A percentile compares a stretch with the other conserved stretches of the same genome.
Conservation (phyloP, 2,888 invertebrate genomes). For the Marasmarcha lunaedactyla region DNA sequence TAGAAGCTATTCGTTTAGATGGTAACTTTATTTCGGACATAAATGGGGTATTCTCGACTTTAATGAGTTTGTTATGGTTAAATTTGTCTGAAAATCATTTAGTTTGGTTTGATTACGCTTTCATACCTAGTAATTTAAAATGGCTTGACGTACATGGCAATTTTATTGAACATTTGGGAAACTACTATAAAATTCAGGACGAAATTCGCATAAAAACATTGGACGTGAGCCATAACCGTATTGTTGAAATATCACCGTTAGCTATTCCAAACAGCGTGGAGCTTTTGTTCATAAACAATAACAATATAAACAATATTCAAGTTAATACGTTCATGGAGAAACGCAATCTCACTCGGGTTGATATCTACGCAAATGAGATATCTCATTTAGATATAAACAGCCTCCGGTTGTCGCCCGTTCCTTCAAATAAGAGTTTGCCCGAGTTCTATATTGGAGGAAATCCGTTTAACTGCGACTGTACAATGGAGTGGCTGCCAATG, state of each 20-base stretch:
- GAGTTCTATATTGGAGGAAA: slow-evolving; percentile 94
- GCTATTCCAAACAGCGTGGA: slow-evolving; percentile 90
- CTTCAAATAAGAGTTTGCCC: slow-evolving; percentile 80
- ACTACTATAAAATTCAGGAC: slow-evolving; percentile 87
- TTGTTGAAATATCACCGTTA: slow-evolving; percentile 82
- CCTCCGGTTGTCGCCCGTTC: slow-evolving; percentile 80
- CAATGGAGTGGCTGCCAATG: slow-evolving; percentile 94
- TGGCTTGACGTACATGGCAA: slow-evolving; percentile 93
- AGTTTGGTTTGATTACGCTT: slow-evolving; percentile 93
- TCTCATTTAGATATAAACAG: slow-evolving; percentile 86
- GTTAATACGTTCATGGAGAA: slow-evolving; percentile 90
- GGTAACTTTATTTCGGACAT: slow-evolving; percentile 90
- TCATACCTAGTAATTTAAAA: slow-evolving; percentile 87
- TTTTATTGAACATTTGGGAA: slow-evolving; percentile 87
- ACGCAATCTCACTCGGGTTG: slow-evolving; percentile 85
- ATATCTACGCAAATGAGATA: slow-evolving; percentile 90
- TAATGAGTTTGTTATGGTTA: slow-evolving; percentile 85
- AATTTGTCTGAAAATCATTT: slow-evolving; percentile 92
- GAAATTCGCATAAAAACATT: slow-evolving; percentile 84
- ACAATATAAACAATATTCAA: slow-evolving; percentile 84
- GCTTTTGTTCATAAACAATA: slow-evolving; percentile 89
- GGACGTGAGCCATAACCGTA: slow-evolving; percentile 90
- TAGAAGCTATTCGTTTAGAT: slow-evolving; percentile 89
- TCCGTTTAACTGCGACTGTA: slow-evolving; percentile 94
- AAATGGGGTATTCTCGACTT: slow-evolving; percentile 87